Evolutionary conservation across 2,888 invertebrate genomes (phyloP).

Genomic region (Biston betularia): DNA sequence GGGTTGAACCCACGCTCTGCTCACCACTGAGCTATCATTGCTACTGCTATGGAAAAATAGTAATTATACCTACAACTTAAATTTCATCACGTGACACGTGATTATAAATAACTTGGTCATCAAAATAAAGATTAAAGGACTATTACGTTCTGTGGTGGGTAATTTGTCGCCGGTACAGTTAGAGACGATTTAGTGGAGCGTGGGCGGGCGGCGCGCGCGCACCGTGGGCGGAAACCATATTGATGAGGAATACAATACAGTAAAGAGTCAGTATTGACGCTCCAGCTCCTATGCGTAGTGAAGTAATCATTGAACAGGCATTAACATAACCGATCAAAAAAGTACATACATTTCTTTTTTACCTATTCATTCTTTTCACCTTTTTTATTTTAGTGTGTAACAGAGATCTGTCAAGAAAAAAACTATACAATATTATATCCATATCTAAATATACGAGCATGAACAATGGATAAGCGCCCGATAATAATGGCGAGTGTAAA

Average conservation of each 20-base stretch:
- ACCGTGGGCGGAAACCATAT: slow-evolving; percentile 69
- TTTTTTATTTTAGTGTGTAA: too few species aligned
- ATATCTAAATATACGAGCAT: too few species aligned
- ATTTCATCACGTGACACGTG: slow-evolving; percentile 38
- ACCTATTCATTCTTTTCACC: too few species aligned
- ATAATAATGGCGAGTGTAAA: too few species aligned
- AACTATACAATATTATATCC: too few species aligned
- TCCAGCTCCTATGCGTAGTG: background rate
- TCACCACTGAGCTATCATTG: too few species aligned
- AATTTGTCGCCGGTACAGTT: slow-evolving; percentile 80
- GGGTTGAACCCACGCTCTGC: too few species aligned
- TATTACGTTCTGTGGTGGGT: slow-evolving; percentile 62
- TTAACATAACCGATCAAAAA: background rate
- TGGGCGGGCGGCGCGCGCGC: slow-evolving; percentile 74
- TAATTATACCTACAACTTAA: slow-evolving; percentile 24
- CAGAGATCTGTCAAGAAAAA: too few species aligned
- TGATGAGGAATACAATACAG: slow-evolving; percentile 57
- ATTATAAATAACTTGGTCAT: slow-evolving; percentile 50
- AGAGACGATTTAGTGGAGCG: slow-evolving; percentile 74
- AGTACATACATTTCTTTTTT: background rate
- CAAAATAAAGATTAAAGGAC: slow-evolving; percentile 65
- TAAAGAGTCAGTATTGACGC: slow-evolving; percentile 16
- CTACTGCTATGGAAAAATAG: slow-evolving; percentile 1
- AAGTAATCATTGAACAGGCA: background rate
- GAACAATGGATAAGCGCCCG: too few species aligned